phyloP scores from a whole-genome alignment of 2,113 vertebrate genomes.

The Origma solitaria region DNA sequence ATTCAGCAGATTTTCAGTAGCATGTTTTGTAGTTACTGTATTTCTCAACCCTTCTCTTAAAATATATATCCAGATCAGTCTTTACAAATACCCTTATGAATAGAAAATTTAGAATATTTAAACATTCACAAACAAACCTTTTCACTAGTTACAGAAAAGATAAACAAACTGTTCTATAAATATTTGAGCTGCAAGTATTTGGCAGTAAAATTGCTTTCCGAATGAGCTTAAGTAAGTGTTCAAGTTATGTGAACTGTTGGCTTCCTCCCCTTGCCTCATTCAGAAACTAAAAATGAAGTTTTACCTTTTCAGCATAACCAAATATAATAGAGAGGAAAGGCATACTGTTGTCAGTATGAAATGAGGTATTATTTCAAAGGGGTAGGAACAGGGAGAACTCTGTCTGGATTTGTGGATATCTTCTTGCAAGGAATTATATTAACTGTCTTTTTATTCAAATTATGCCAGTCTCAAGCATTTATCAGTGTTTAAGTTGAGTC shows the following conservation, averaged over 20 bases:
- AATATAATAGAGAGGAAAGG: not conserved
- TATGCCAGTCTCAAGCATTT: not conserved
- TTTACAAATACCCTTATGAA: not conserved
- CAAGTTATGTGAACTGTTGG: slow-evolving; percentile 8
- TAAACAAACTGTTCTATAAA: slow-evolving; percentile 45
- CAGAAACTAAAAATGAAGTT: not conserved
- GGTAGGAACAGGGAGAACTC: not conserved
- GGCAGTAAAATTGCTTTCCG: slow-evolving; percentile 29
- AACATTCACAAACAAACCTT: slow-evolving; percentile 9
- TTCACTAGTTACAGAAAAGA: slow-evolving; percentile 11
- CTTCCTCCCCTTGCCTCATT: slow-evolving; percentile 7
- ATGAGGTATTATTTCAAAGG: not conserved
- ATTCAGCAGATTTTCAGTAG: not conserved
- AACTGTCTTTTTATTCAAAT: not conserved
- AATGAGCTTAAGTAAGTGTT: slow-evolving; percentile 1
- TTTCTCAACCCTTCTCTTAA: not conserved
- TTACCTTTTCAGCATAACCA: not conserved
- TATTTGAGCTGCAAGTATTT: slow-evolving; percentile 31
- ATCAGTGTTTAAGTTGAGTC: not conserved
- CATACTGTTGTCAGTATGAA: not conserved
- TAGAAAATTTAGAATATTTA: not conserved
- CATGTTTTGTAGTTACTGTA: not conserved
- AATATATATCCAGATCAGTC: not conserved
- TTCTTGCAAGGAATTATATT: not conserved
- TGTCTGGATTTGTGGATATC: not conserved